These are phyloP conservation scores for Celastrina argiolus DNA, from an alignment of 2,888 invertebrate genomes.

Conservation along the genomic window DNA sequence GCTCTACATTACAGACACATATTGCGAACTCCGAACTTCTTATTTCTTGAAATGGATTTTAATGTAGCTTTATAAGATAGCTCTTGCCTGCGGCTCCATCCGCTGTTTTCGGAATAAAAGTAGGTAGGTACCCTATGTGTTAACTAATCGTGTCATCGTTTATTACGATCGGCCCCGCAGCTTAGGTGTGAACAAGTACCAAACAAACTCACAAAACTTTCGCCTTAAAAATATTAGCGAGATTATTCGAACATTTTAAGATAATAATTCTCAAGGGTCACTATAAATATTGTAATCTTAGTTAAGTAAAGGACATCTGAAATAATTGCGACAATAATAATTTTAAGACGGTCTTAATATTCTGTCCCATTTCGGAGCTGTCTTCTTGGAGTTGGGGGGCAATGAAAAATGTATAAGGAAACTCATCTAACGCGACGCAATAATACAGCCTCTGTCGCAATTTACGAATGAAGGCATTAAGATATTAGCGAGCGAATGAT, in stretches of 20 bases:
- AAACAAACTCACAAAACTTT: too few relatives aligned
- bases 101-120: too few relatives aligned
- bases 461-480: conserved; percentile 17
- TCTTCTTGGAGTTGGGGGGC: conserved; percentile 15
- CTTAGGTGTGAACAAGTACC: too few relatives aligned
- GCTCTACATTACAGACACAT: too few relatives aligned
- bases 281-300: conserved; percentile 3
- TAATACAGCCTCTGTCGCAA: background rate
- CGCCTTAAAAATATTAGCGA: too few relatives aligned
- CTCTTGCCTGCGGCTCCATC: too few relatives aligned
- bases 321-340: conserved; percentile 12
- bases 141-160: too few relatives aligned
- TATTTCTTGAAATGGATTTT: too few relatives aligned
- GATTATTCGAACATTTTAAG: background rate
- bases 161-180: too few relatives aligned
- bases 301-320: conserved; percentile 6
- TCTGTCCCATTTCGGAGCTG: conserved; percentile 9
- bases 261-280: background rate
- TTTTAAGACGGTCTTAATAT: conserved; percentile 13
- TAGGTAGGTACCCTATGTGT: too few relatives aligned
- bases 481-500: conserved; percentile 16
- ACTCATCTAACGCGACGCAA: background rate
- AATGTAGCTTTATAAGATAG: too few relatives aligned
- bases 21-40: too few relatives aligned
- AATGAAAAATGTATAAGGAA: conserved; percentile 16